Evolutionary conservation across 2,113 vertebrate genomes (phyloP).

Genomic region (Erpornis zantholeuca): DNA sequence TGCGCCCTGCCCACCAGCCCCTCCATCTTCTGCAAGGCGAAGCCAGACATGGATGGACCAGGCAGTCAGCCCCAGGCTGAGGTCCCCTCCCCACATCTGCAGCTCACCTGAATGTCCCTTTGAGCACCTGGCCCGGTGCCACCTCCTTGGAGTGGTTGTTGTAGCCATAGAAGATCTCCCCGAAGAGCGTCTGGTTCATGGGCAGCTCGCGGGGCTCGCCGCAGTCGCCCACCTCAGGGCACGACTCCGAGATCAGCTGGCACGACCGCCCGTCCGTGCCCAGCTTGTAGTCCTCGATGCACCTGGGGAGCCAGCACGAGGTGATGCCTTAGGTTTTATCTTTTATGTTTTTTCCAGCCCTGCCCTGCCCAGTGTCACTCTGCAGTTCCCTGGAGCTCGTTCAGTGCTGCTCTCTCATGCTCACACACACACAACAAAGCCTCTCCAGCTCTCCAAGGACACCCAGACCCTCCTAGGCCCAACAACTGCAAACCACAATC

Average conservation of each 20-base stretch:
- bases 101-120: conserved; percentile 90
- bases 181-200: conserved; percentile 95
- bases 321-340: too few species aligned
- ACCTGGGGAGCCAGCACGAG: conserved; percentile 69
- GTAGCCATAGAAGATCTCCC: conserved; percentile 96
- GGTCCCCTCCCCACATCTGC: not conserved
- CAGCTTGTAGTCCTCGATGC: conserved; percentile 96
- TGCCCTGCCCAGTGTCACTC: too few species aligned
- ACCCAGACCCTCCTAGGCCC: too few species aligned
- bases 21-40: not conserved
- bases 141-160: conserved; percentile 93
- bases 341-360: too few species aligned
- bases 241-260: conserved; percentile 88
- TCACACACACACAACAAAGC: too few species aligned
- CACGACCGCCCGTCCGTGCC: conserved; percentile 89
- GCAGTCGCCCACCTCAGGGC: conserved; percentile 85
- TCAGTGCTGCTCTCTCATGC: too few species aligned
- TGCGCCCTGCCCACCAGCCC: accelerated
- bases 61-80: not conserved
- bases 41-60: not conserved
- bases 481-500: too few species aligned
- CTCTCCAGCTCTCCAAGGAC: too few species aligned
- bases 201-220: conserved; percentile 85
- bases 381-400: too few species aligned
- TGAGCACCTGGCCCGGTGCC: conserved; percentile 89